A percentile compares a stretch with the other conserved stretches of the same genome.
Conservation (phyloP, 1,140 invertebrate genomes). For the Sinella curviseta region DNA sequence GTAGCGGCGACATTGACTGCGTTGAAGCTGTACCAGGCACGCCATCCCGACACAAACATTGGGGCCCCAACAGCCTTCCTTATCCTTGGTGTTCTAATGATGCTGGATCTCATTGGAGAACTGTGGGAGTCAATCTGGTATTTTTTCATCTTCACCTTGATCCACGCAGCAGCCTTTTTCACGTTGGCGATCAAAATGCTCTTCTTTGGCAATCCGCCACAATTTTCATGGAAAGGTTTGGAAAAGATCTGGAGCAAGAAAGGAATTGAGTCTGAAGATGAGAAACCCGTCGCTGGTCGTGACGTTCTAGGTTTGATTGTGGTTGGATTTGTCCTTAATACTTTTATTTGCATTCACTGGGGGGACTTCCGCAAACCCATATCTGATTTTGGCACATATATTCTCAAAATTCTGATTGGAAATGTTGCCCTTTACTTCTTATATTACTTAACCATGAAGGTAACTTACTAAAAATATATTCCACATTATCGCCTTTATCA, state of each 20-base stretch:
- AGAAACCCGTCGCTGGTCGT: not conserved
- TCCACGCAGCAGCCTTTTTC: not conserved
- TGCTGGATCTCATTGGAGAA: not conserved
- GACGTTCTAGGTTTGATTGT: not conserved
- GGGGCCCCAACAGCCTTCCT: not conserved
- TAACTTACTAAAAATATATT: not conserved
- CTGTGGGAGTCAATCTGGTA: not conserved
- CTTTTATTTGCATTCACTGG: not conserved
- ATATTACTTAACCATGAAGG: not conserved
- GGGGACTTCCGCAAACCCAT: not conserved
- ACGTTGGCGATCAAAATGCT: not conserved
- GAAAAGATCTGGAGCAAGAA: not conserved
- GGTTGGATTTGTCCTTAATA: not conserved
- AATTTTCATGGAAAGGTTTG: not conserved
- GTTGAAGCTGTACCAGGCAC: conserved; percentile 83
- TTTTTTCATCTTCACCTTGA: not conserved
- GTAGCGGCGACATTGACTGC: conserved; percentile 81
- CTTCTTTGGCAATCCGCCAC: not conserved
- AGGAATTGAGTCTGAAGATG: not conserved
- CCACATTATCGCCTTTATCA: not conserved
- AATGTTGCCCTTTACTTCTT: not conserved
- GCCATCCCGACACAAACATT: conserved; percentile 64
- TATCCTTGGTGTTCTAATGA: not conserved
- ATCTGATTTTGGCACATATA: not conserved
- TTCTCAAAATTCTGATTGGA: not conserved